Percentiles rank a stretch among this genome's conserved stretches.
These are phyloP conservation scores for Antechinus flavipes DNA, from an alignment of 2,113 vertebrate species.

Conservation along the genomic window DNA sequence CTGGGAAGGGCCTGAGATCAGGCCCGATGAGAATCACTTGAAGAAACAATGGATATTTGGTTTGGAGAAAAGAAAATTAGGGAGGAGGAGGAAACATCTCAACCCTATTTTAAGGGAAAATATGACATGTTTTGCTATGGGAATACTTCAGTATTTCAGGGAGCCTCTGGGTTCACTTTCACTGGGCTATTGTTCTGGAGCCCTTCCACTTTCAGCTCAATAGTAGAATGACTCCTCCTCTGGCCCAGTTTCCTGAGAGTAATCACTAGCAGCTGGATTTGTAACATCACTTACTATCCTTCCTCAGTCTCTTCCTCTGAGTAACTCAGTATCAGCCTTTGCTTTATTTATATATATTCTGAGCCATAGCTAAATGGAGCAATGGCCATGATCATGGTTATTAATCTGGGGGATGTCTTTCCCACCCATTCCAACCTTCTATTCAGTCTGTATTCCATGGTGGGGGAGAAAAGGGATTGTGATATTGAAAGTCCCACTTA, in stretches of 20 bases:
- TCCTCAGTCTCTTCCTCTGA: neutral
- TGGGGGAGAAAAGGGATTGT: neutral
- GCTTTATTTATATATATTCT: neutral
- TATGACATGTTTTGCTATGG: slow-evolving; percentile 12
- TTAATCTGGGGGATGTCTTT: neutral
- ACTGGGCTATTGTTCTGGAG: slow-evolving; percentile 50
- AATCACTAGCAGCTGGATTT: neutral
- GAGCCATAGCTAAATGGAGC: neutral
- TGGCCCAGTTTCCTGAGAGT: slow-evolving; percentile 82
- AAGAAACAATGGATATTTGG: neutral
- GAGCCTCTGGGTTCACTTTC: slow-evolving; percentile 51
- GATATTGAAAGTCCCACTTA: neutral
- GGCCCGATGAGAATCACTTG: neutral
- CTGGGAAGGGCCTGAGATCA: neutral
- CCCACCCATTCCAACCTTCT: neutral
- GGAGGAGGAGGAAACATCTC: neutral
- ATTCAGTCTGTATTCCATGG: neutral
- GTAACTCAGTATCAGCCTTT: neutral
- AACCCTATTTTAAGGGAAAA: neutral
- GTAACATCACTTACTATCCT: neutral
- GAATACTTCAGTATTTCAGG: neutral
- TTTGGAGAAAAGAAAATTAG: neutral
- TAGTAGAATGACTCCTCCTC: slow-evolving; percentile 32
- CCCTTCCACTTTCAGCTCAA: slow-evolving; percentile 46
- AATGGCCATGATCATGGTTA: neutral